phyloP scores from a whole-genome alignment of 2,888 invertebrate genomes.

The Eupithecia vulgata region DNA sequence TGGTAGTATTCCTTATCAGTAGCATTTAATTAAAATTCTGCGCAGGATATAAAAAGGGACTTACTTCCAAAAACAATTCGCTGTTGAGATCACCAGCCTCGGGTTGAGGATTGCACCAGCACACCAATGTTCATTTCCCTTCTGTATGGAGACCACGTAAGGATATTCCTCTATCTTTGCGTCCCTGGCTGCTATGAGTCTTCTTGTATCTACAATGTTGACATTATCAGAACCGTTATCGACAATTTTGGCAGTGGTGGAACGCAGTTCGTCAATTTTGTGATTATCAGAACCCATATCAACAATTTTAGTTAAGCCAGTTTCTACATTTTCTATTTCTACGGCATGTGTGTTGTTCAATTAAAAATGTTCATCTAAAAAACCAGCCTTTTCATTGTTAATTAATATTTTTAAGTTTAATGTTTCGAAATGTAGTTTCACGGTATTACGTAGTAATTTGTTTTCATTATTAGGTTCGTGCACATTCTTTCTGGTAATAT shows the following conservation, averaged over 20 bases:
- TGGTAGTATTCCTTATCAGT: not conserved
- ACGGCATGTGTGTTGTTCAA: not conserved
- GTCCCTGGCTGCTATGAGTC: conserved; percentile 67
- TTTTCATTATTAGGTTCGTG: not conserved
- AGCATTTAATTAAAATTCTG: not conserved
- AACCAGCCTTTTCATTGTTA: not conserved
- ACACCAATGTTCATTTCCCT: conserved; percentile 71
- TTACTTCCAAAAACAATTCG: conserved; percentile 80
- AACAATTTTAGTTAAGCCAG: not conserved
- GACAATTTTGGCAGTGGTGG: not conserved
- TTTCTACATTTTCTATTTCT: not conserved
- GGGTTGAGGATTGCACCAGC: conserved; percentile 72
- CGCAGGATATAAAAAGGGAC: conserved; percentile 37
- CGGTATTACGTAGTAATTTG: not conserved
- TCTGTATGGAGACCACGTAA: conserved; percentile 75
- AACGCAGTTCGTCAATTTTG: not conserved
- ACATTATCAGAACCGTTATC: conserved; percentile 14
- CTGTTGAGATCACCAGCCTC: conserved; percentile 71
- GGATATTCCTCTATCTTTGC: conserved; percentile 71
- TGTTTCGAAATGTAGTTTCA: not conserved
- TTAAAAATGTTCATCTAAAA: not conserved
- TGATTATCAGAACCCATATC: not conserved
- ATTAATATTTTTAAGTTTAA: not conserved
- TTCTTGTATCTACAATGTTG: conserved; percentile 51
- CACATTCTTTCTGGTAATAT: not conserved